Evolutionary conservation across 1,140 invertebrate species (phyloP).

Genomic region (Glossosoma conforme): DNA sequence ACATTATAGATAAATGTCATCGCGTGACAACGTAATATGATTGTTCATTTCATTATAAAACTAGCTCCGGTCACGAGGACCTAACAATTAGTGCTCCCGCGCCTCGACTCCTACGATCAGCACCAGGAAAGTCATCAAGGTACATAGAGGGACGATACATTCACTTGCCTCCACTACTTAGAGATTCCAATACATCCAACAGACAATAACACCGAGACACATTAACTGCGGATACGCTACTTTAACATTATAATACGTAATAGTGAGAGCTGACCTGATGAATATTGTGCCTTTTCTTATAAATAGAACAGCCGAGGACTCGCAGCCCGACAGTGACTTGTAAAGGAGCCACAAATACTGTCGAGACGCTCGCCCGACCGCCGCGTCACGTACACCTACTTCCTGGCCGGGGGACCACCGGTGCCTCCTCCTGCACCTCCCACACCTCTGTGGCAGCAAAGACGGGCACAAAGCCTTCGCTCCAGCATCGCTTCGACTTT

Average conservation of each 20-base stretch:
- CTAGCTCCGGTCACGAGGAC: slow-evolving; percentile 5
- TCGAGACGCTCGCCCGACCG: slow-evolving; percentile 5
- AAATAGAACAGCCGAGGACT: slow-evolving; percentile 10
- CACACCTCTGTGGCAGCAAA: too few species aligned
- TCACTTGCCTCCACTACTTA: slow-evolving; percentile 14
- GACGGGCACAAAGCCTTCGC: slow-evolving; percentile 29
- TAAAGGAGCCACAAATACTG: slow-evolving; percentile 31
- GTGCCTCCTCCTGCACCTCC: too few species aligned
- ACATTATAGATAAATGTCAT: slow-evolving; percentile 4
- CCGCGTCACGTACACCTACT: too few species aligned
- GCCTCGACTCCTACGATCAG: slow-evolving; percentile 30
- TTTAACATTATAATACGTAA: slow-evolving; percentile 20
- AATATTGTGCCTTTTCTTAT: slow-evolving; percentile 44
- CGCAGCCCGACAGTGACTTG: slow-evolving; percentile 20
- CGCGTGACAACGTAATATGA: slow-evolving; percentile 1
- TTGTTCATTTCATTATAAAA: slow-evolving; percentile 13
- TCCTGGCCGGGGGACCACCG: too few species aligned
- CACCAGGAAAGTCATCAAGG: slow-evolving; percentile 22
- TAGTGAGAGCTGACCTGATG: slow-evolving; percentile 49
- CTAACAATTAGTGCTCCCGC: background rate
- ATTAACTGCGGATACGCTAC: slow-evolving; percentile 24
- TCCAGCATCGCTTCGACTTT: too few species aligned
- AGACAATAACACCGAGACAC: slow-evolving; percentile 29
- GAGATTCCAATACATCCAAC: slow-evolving; percentile 34
- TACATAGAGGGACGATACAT: slow-evolving; percentile 22